phyloP scores from a whole-genome alignment of 2,113 vertebrate genomes.

The Lycaon pictus region DNA sequence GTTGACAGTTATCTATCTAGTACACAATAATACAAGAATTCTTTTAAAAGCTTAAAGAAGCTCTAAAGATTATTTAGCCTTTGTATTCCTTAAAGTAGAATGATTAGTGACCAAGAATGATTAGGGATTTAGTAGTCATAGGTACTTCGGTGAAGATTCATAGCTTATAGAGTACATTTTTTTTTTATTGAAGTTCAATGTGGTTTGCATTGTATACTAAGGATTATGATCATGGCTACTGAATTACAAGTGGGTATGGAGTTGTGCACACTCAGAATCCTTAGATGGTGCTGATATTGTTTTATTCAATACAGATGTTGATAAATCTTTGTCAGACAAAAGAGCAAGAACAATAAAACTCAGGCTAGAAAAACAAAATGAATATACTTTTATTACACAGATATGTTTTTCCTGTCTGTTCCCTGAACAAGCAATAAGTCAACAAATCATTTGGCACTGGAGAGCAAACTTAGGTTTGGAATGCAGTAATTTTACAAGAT shows the following conservation, averaged over 20 bases:
- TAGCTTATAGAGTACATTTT: background rate
- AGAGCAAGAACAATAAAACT: conserved; percentile 35
- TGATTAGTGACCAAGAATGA: background rate
- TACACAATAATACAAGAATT: background rate
- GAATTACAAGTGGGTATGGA: background rate
- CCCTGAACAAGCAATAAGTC: background rate
- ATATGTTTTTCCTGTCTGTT: background rate
- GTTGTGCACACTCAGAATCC: background rate
- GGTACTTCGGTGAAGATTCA: background rate
- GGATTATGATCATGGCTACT: background rate
- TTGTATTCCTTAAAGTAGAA: conserved; percentile 3
- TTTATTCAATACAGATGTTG: conserved; percentile 23
- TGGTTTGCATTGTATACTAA: background rate
- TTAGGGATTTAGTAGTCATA: background rate
- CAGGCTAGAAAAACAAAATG: background rate
- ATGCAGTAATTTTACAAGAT: background rate
- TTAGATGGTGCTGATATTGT: background rate
- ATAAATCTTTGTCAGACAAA: conserved; percentile 53
- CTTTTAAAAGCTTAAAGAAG: background rate
- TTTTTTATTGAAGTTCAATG: background rate
- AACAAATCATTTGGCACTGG: background rate
- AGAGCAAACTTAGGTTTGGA: background rate
- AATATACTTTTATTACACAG: conserved; percentile 1
- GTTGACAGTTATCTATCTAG: background rate
- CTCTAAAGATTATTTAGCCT: background rate